phyloP scores from a whole-genome alignment of 2,888 invertebrate species.

The Plagodis pulveraria region DNA sequence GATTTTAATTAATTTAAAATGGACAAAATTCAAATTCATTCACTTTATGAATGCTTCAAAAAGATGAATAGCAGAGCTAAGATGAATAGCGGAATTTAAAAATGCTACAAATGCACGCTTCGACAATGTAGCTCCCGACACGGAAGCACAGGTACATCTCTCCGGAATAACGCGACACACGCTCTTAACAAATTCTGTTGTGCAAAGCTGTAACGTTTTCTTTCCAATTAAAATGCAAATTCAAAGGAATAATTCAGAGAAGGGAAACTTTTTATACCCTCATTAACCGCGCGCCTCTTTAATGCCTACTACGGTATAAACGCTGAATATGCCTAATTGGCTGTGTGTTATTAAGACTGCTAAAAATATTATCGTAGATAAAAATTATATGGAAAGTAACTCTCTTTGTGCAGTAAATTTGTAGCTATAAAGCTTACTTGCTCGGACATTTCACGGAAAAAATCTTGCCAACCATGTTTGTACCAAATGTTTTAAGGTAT shows the following conservation, averaged over 20 bases:
- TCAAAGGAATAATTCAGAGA: slow-evolving; percentile 64
- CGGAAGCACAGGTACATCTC: slow-evolving; percentile 21
- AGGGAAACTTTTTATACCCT: slow-evolving; percentile 64
- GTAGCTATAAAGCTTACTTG: no score
- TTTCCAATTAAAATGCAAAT: slow-evolving; percentile 74
- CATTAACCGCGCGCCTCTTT: slow-evolving; percentile 64
- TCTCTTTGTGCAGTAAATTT: neutral
- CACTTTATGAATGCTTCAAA: neutral
- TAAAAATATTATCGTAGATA: slow-evolving; percentile 53
- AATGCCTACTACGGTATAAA: slow-evolving; percentile 53
- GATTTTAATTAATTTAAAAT: neutral
- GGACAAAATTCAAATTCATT: neutral
- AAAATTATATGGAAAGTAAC: slow-evolving; percentile 22
- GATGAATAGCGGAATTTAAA: slow-evolving; percentile 11
- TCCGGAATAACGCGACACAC: slow-evolving; percentile 29
- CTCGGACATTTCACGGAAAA: no score
- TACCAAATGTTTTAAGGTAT: no score
- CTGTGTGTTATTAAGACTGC: slow-evolving; percentile 57
- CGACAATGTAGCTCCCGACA: slow-evolving; percentile 15
- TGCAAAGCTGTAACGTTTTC: slow-evolving; percentile 55
- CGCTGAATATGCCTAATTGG: slow-evolving; percentile 63
- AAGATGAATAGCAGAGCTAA: neutral
- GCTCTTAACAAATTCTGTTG: slow-evolving; percentile 36
- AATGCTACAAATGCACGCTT: slow-evolving; percentile 13
- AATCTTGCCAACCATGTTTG: no score